Evolutionary conservation across 2,113 vertebrate species (phyloP).

Genomic region (Anser brachyrhynchus): DNA sequence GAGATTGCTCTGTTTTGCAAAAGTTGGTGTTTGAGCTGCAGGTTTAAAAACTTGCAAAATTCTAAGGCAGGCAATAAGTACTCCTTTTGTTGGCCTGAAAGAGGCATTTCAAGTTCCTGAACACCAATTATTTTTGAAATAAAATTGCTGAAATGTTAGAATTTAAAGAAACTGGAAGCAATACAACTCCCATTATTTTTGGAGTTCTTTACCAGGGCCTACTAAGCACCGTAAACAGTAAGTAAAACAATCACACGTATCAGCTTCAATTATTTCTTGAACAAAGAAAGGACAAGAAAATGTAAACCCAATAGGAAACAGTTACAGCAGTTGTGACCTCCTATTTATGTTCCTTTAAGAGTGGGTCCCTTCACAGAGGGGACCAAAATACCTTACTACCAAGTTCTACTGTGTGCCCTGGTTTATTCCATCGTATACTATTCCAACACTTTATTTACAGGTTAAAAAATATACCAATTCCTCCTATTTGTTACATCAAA

Average conservation of each 20-base stretch:
- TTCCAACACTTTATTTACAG: not conserved
- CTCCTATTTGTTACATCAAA: not conserved
- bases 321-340: not conserved
- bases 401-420: not conserved
- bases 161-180: not conserved
- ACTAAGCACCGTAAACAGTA: not conserved
- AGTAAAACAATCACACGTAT: not conserved
- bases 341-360: not conserved
- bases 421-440: not conserved
- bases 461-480: not conserved
- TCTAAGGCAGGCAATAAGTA: not conserved
- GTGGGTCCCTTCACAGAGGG: not conserved
- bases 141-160: not conserved
- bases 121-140: not conserved
- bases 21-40: not conserved
- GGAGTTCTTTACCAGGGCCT: not conserved
- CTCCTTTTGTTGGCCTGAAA: not conserved
- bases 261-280: not conserved
- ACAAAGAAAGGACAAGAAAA: not conserved
- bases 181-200: not conserved
- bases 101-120: not conserved
- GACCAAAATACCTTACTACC: not conserved
- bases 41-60: not conserved
- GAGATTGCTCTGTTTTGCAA: not conserved
- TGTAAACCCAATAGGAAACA: not conserved